Conservation (phyloP, 2,113 vertebrate species). For the Chlamydotis undulata region DNA sequence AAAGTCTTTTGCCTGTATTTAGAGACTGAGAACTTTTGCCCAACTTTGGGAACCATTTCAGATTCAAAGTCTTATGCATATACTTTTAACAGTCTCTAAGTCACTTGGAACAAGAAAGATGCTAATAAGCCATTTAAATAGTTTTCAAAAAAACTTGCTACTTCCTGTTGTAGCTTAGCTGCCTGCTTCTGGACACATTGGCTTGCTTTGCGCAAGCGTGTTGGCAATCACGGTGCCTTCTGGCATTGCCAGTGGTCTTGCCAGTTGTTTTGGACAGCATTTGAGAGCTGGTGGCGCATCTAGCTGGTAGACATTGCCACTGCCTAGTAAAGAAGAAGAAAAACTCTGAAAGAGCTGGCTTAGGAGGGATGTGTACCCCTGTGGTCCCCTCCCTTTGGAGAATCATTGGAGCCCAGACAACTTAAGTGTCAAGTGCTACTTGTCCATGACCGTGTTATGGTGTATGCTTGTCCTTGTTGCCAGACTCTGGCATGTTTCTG, state of each 20-base stretch:
- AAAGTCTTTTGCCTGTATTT: not conserved
- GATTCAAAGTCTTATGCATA: accelerated
- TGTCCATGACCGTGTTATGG: accelerated
- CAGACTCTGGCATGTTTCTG: not conserved
- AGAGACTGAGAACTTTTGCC: not conserved
- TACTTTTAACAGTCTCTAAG: not conserved
- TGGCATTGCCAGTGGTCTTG: not conserved
- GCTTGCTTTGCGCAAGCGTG: not conserved
- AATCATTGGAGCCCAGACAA: not conserved
- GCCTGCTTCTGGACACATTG: not conserved
- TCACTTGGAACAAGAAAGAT: not conserved
- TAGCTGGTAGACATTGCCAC: not conserved
- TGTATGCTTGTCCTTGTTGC: not conserved
- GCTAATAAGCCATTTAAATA: not conserved
- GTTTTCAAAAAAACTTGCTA: not conserved
- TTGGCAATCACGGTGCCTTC: accelerated
- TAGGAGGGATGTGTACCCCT: accelerated
- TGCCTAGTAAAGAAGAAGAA: not conserved
- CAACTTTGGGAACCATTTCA: not conserved
- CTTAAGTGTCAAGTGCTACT: not conserved
- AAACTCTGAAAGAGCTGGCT: not conserved
- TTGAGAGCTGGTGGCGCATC: not conserved
- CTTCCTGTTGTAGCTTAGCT: not conserved
- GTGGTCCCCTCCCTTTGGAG: not conserved
- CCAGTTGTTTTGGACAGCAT: not conserved